These are phyloP conservation scores for Raja brachyura DNA, from an alignment of 2,113 vertebrate species.

Conservation along the genomic window DNA sequence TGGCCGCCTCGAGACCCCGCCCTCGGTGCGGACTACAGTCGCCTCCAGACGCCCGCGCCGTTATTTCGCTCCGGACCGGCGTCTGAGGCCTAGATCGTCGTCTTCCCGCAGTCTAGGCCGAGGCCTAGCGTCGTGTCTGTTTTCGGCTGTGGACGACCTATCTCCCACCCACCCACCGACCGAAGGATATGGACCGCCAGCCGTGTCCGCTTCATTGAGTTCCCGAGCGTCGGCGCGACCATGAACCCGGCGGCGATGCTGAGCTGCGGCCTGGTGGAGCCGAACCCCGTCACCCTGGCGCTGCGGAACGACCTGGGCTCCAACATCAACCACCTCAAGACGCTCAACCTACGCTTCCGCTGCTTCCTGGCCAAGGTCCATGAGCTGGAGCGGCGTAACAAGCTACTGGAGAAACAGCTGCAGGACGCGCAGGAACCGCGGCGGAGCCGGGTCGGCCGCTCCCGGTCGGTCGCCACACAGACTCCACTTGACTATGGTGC, in stretches of 20 bases:
- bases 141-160: too few species aligned
- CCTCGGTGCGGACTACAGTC: constrained; percentile 49
- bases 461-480: constrained; percentile 59
- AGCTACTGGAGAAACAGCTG: constrained; percentile 72
- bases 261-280: constrained; percentile 45
- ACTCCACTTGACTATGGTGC: constrained; percentile 64
- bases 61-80: constrained; percentile 31
- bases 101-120: too few species aligned
- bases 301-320: constrained; percentile 86
- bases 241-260: constrained; percentile 67
- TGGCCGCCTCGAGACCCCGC: constrained; percentile 61
- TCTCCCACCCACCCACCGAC: background rate
- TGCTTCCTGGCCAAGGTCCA: constrained; percentile 96
- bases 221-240: constrained; percentile 45
- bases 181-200: background rate
- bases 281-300: constrained; percentile 72
- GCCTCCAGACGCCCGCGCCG: constrained; percentile 41
- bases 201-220: constrained; percentile 44
- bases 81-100: background rate
- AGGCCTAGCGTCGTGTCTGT: too few species aligned
- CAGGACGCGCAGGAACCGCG: constrained; percentile 56
- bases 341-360: constrained; percentile 85
- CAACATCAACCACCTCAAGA: constrained; percentile 93
- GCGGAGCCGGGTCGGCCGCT: constrained; percentile 47
- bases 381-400: constrained; percentile 86